Evolutionary conservation across 2,113 vertebrate genomes (phyloP).

Genomic region (Mesoclemmys tuberculata): DNA sequence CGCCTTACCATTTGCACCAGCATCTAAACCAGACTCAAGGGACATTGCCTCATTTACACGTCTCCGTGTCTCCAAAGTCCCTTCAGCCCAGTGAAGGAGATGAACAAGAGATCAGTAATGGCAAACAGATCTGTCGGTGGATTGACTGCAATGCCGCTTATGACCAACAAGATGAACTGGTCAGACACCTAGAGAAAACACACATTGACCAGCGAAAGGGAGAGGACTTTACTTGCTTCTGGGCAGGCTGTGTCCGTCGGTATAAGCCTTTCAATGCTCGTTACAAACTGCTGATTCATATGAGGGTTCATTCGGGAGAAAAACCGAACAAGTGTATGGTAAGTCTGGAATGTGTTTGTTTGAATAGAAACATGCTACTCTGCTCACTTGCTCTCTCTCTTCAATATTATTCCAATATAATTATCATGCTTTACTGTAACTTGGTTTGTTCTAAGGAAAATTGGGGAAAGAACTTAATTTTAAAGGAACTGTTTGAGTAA

Average conservation of each 20-base stretch:
- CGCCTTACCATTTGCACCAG: constrained; percentile 91
- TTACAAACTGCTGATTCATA: constrained; percentile 99
- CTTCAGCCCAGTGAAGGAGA: constrained; percentile 68
- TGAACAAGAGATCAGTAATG: constrained; percentile 77
- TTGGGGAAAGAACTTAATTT: constrained; percentile 53
- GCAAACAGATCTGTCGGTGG: constrained; percentile 94
- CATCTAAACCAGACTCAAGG: constrained; percentile 79
- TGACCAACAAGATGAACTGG: constrained; percentile 97
- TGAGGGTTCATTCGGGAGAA: constrained; percentile 99
- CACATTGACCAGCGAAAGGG: constrained; percentile 99
- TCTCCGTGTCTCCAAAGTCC: constrained; percentile 78
- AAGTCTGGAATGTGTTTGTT: constrained; percentile 81
- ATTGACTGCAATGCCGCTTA: constrained; percentile 97
- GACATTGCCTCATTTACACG: constrained; percentile 77
- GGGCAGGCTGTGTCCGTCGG: constrained; percentile 95
- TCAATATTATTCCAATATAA: constrained; percentile 20
- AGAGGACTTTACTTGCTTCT: constrained; percentile 99
- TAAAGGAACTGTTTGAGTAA: constrained; percentile 63
- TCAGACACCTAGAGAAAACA: constrained; percentile 98
- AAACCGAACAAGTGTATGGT: constrained; percentile 99
- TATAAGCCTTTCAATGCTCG: constrained; percentile 99
- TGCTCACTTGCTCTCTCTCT: constrained; percentile 12
- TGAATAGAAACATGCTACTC: constrained; percentile 43
- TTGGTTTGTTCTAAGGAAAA: constrained; percentile 29
- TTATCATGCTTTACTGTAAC: constrained; percentile 58